A percentile compares a stretch with the other conserved stretches of the same genome.
Evolutionary conservation across 2,888 invertebrate genomes (phyloP).

Genomic region (Limnephilus lunatus): DNA sequence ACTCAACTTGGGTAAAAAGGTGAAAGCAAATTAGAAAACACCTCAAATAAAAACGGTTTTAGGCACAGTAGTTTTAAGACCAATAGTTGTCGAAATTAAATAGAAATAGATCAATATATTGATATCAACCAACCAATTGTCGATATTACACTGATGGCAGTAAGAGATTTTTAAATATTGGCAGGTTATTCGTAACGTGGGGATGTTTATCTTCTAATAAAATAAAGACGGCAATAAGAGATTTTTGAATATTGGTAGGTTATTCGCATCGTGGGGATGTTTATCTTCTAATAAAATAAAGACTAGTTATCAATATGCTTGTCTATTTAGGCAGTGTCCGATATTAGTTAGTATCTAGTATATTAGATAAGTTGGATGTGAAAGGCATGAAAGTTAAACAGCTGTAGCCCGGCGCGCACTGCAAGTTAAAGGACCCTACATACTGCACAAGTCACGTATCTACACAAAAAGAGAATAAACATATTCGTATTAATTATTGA

Average conservation of each 20-base stretch:
- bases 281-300: too few species aligned
- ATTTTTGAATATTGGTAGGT: too few species aligned
- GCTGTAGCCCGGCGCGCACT: not conserved
- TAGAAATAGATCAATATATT: not conserved
- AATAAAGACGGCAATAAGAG: too few species aligned
- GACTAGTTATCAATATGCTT: too few species aligned
- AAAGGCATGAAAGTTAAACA: not conserved
- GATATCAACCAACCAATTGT: not conserved
- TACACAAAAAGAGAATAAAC: not conserved
- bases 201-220: too few species aligned
- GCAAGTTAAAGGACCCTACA: not conserved
- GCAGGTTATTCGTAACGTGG: too few species aligned
- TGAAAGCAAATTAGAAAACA: slow-evolving; percentile 2
- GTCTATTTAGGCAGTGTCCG: too few species aligned
- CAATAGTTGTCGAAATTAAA: not conserved
- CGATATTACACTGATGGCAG: not conserved
- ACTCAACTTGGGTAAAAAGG: not conserved
- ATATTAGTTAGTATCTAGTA: not conserved
- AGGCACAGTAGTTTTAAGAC: not conserved
- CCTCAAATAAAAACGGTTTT: not conserved
- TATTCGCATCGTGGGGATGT: too few species aligned
- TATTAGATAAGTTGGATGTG: not conserved
- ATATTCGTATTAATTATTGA: slow-evolving; percentile 21
- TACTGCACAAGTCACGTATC: not conserved
- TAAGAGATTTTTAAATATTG: too few species aligned